phyloP scores from a whole-genome alignment of 2,888 invertebrate genomes.

The Meganola albula region DNA sequence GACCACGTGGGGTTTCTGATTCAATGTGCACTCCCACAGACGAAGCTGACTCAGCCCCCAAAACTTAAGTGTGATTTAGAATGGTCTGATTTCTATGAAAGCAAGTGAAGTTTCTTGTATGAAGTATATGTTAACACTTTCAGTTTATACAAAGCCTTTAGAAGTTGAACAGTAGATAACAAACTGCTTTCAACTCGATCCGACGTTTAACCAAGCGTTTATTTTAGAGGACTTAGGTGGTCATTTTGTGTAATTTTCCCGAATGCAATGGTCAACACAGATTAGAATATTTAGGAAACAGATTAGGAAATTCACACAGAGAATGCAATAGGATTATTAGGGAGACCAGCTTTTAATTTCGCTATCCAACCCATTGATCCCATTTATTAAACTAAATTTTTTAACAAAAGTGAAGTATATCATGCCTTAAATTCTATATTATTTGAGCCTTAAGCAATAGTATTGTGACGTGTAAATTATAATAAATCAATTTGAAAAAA shows the following conservation, averaged over 20 bases:
- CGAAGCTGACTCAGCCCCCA: too few species aligned
- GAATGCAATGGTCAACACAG: conserved; percentile 22
- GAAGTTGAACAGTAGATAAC: conserved; percentile 37
- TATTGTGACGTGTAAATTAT: too few species aligned
- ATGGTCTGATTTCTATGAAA: too few species aligned
- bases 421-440: too few species aligned
- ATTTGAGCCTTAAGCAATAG: too few species aligned
- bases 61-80: too few species aligned
- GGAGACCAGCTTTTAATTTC: conserved; percentile 12
- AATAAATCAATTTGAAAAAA: too few species aligned
- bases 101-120: too few species aligned
- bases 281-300: conserved; percentile 24
- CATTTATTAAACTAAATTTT: conserved; percentile 9
- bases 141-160: conserved; percentile 31
- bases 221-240: conserved; percentile 36
- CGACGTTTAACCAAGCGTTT: conserved; percentile 46
- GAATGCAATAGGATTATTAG: conserved; percentile 18
- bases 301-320: conserved; percentile 25
- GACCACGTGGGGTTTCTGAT: too few species aligned
- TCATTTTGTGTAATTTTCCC: conserved; percentile 39
- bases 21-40: too few species aligned
- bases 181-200: conserved; percentile 35
- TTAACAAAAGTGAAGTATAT: conserved; percentile 9
- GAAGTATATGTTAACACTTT: too few species aligned
- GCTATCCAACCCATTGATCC: conserved; percentile 8